phyloP scores from a whole-genome alignment of 37 sponge, comb jelly and placozoan genomes.

The Agelas oroides region DNA sequence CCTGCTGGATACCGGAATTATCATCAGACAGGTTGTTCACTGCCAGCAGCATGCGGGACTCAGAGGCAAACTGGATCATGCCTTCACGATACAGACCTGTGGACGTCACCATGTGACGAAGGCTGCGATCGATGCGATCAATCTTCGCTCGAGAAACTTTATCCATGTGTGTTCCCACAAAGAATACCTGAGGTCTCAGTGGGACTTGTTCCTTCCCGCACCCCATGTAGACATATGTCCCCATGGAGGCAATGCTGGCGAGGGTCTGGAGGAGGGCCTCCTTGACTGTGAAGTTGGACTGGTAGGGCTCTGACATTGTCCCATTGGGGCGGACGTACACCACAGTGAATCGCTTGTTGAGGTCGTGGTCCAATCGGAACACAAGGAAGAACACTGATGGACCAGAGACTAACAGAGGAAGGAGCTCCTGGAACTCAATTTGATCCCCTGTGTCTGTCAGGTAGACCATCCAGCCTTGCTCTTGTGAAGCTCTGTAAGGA shows the following conservation, averaged over 20 bases:
- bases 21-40: not conserved
- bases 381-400: constrained; percentile 1
- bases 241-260: constrained; percentile 4
- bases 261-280: constrained; percentile 1
- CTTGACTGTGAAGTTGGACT: not conserved
- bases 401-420: constrained; percentile 5
- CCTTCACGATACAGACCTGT: constrained; percentile 1
- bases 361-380: not conserved
- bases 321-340: not conserved
- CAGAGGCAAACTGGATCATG: constrained; percentile 13
- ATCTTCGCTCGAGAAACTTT: not conserved
- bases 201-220: not conserved
- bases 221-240: not conserved
- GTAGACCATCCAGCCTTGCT: constrained; percentile 5
- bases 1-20: not conserved
- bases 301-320: not conserved
- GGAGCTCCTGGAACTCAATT: constrained; percentile 29
- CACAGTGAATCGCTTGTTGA: not conserved
- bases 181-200: not conserved
- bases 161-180: constrained; percentile 8
- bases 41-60: not conserved
- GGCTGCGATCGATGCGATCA: not conserved
- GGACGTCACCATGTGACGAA: not conserved
- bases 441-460: constrained; percentile 27
- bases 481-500: not conserved